These are phyloP conservation scores for Microctenopoma lineatum DNA, from an alignment of 2,797 vertebrate species.

Conservation along the genomic window DNA sequence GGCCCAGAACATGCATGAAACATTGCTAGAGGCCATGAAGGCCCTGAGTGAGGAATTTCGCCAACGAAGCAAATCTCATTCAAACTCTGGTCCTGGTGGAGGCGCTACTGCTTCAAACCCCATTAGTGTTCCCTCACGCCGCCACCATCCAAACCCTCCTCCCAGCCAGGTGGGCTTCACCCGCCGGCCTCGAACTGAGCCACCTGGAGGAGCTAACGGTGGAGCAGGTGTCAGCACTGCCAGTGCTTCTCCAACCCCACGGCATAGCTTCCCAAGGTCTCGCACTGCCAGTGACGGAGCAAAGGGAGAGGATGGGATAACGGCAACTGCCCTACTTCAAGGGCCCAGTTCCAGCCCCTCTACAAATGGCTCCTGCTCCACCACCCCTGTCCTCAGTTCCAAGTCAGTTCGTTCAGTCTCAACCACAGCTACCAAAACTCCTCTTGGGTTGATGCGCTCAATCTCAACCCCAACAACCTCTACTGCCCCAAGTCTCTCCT, in stretches of 20 bases:
- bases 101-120: conserved; percentile 85
- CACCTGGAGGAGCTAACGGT: conserved; percentile 66
- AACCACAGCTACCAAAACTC: conserved; percentile 72
- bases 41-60: conserved; percentile 89
- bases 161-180: conserved; percentile 86
- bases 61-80: conserved; percentile 86
- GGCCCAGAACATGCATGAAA: conserved; percentile 92
- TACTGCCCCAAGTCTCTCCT: conserved; percentile 76
- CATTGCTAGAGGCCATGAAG: conserved; percentile 90
- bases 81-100: conserved; percentile 79
- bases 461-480: conserved; percentile 81
- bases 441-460: conserved; percentile 81
- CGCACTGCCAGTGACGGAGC: conserved; percentile 81
- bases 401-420: conserved; percentile 80
- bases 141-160: conserved; percentile 83
- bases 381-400: conserved; percentile 83
- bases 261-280: conserved; percentile 79
- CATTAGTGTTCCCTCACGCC: conserved; percentile 86
- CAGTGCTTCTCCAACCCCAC: conserved; percentile 82
- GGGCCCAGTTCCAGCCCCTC: conserved; percentile 77
- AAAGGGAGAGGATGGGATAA: conserved; percentile 74
- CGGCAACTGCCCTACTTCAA: conserved; percentile 50
- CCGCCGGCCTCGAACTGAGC: conserved; percentile 83
- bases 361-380: conserved; percentile 79
- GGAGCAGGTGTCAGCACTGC: conserved; percentile 64